Conservation (phyloP, 2,888 invertebrate species). For the Lithophane ornitopus region DNA sequence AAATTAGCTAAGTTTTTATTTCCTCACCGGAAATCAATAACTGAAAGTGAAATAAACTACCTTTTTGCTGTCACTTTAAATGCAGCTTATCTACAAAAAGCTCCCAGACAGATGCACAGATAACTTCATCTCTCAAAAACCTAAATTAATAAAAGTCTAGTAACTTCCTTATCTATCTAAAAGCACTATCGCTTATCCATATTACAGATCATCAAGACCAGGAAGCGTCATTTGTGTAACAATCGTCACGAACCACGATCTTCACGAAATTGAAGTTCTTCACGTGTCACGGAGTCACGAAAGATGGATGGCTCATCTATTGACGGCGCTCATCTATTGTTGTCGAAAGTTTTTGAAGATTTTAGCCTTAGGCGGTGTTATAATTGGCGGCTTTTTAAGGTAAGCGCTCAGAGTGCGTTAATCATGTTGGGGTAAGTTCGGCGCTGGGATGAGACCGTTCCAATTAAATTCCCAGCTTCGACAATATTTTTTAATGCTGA, state of each 20-base stretch:
- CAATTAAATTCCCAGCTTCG: too few species aligned
- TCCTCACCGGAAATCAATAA: background rate
- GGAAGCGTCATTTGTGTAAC: constrained; percentile 65
- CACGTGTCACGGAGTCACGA: constrained; percentile 68
- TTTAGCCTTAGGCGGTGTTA: constrained; percentile 1
- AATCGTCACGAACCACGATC: constrained; percentile 65
- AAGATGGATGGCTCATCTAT: constrained; percentile 45
- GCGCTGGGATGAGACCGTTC: too few species aligned
- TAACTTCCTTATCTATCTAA: constrained; percentile 20
- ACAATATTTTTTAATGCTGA: too few species aligned
- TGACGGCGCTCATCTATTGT: background rate
- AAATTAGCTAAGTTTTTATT: too few species aligned
- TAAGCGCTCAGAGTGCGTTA: background rate
- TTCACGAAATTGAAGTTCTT: constrained; percentile 64
- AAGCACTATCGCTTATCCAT: constrained; percentile 45
- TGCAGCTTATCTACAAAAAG: constrained; percentile 12
- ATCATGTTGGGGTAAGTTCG: too few species aligned
- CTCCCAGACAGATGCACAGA: constrained; percentile 34
- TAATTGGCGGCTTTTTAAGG: background rate
- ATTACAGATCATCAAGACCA: constrained; percentile 63
- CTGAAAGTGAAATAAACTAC: constrained; percentile 18
- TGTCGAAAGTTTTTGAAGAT: constrained; percentile 24
- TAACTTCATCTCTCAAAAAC: constrained; percentile 24
- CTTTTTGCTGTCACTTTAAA: background rate
- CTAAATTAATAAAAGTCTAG: constrained; percentile 13